Evolutionary conservation across 1,140 invertebrate genomes (phyloP), one percentile per base, ranked within the genome.

Genomic region (Drosophila subobscura): DNA sequence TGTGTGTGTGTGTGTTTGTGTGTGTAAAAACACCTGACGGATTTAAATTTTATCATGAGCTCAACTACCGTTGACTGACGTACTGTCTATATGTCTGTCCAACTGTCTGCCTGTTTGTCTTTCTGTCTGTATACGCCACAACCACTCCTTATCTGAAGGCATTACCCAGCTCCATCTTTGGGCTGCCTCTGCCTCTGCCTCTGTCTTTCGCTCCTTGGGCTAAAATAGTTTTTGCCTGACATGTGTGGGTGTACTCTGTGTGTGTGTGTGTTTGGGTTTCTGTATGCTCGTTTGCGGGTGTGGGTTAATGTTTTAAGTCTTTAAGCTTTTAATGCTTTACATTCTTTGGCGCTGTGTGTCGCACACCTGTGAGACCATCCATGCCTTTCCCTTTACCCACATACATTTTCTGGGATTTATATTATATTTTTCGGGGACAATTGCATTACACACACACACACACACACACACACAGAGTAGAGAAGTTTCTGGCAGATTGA

Each of bases 11-110:
- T 66, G n/a, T 33, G 27, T 52, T 40, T 47, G 50, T 41, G 55
- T 66, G 65, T 51, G 49, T 56, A 79, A 71, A 75, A 72, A 79
- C 72, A 80, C 77, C 77, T 80, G 77, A 80, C 72, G 77, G 77
- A 80, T 80, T 80, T 80, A 80, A 80, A 79, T 80, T 80, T 80
- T 80, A 76, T 80, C 77, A 80, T 66, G 65, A 57, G 66, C 58
- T 56, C 64, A 74, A 64, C 72, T 75, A 72, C 55, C 61, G 61
- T 59, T 75, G 72, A 75, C 72, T 75, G 61, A 67, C 54, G 67
- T 40, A 52, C 72, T 47, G 63, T 68, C 64, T 68, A 65, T 64
- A 64, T 75, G 52, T 57, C 72, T 42, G 65, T 68, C 60, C 42
- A 49, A 51, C 55, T 56, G 41, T 52, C 55, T 10, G 8, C 44